Base-by-base conservation (phyloP, 2,113 vertebrate species). In the Marmota monax region DNA sequence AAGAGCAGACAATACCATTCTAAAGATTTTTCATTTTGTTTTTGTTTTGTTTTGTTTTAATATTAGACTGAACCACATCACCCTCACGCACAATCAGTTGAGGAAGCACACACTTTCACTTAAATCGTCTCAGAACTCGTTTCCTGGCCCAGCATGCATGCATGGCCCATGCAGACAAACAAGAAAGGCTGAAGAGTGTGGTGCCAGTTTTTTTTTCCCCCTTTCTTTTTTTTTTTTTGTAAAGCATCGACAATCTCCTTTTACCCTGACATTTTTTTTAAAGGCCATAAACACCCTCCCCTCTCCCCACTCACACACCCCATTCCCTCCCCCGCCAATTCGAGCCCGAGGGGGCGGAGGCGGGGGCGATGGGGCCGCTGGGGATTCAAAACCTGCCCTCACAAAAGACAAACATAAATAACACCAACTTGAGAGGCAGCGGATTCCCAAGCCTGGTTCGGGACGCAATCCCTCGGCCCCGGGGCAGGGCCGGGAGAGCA, bases 371-470 rank as follows among this genome's bases (percentile, higher is more conserved):
- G 90, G 77, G 93, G 97, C 96, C 89, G 96, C 96, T 86, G 45
- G 94, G 97, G 95, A 97, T 88, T 95, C 92, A 92, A 94, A 96
- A 88, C 97, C 97, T 98, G 97, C 97, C 97, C 97, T 97, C 91
- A 96, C 97, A 34, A 97, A 98, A 97, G 97, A 98, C 95, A 97
- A 97, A 98, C 97, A 96, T 91, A 98, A 97, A 98, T 94, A 93
- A 97, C 97, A 98, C 97, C 97, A 97, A 98, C 97, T 98, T 97
- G 97, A 97, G 97, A 96, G 97, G 97, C 97, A 69, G 97, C 96
- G 29, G 96, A 10, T 90, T 88, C 97, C 96, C 96, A 18, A 94
- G 96, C 95, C 95, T 18, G 97, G 29, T 96, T 95, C 95, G 94
- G 97, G 97, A 92, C 84, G 95, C 96, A 76, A 34, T 89, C 63